Evolutionary conservation across 2,113 vertebrate species (phyloP).

Genomic region (Haemorhous mexicanus): DNA sequence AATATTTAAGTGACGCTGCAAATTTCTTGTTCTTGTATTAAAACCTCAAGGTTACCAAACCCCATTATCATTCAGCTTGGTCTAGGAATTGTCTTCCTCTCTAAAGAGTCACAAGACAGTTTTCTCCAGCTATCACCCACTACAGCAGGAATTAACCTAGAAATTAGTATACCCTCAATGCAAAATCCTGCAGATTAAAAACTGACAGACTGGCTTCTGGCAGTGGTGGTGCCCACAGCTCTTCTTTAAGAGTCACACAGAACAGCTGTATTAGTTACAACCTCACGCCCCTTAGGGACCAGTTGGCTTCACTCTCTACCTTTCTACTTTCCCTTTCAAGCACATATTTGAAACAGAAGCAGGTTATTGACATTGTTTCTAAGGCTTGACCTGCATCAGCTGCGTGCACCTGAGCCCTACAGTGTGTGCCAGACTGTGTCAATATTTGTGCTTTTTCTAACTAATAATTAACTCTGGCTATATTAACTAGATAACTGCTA

Average conservation of each 20-base stretch:
- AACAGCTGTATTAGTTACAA: not conserved
- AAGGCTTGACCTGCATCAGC: not conserved
- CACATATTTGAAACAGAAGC: not conserved
- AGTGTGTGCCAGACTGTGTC: not conserved
- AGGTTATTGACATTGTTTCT: slow-evolving; percentile 5
- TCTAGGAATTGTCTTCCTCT: not conserved
- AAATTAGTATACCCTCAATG: not conserved
- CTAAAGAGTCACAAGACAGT: not conserved
- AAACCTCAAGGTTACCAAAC: not conserved
- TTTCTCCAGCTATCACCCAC: not conserved
- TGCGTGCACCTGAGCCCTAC: not conserved
- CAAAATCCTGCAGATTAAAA: not conserved
- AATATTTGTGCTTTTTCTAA: slow-evolving; percentile 52
- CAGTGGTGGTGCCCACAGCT: not conserved
- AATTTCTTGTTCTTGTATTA: not conserved
- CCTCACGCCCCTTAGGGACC: not conserved
- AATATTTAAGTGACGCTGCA: not conserved
- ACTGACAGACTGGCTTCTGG: not conserved
- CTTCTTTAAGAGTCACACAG: not conserved
- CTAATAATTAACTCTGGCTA: slow-evolving; percentile 47
- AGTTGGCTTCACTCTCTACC: not conserved
- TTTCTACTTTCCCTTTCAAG: not conserved
- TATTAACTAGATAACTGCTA: not conserved
- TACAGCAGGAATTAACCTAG: not conserved
- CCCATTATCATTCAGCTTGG: not conserved